Conservation (phyloP, 2,797 vertebrate species). For the Rhabdophis nuchalis region DNA sequence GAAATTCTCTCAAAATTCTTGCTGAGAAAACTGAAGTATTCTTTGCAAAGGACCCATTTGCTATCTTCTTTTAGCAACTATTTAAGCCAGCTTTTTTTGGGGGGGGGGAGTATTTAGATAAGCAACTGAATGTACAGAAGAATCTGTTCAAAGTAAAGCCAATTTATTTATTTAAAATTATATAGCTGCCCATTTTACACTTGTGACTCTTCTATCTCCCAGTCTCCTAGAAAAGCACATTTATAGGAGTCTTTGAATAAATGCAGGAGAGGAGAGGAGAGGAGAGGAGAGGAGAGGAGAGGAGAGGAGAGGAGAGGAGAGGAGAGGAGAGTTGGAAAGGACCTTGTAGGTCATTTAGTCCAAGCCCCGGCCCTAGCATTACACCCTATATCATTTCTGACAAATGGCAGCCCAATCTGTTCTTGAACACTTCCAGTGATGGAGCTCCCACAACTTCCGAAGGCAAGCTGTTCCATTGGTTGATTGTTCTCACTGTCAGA, state of each 20-base stretch:
- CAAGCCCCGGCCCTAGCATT: too few relatives aligned
- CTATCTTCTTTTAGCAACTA: neutral
- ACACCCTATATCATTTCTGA: too few relatives aligned
- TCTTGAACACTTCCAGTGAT: too few relatives aligned
- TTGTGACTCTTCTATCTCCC: neutral
- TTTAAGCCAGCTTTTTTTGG: neutral
- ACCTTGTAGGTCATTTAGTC: too few relatives aligned
- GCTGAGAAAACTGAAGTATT: neutral
- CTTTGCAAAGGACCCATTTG: neutral
- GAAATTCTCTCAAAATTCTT: neutral
- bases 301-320: too few relatives aligned
- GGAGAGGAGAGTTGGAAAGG: too few relatives aligned
- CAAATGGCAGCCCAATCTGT: too few relatives aligned
- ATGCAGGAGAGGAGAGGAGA: neutral
- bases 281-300: too few relatives aligned
- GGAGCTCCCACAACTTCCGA: too few relatives aligned
- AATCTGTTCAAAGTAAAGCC: neutral
- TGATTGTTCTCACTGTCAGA: too few relatives aligned
- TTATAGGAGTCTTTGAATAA: conserved; percentile 11
- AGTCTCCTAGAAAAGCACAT: conserved; percentile 46
- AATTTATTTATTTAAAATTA: neutral
- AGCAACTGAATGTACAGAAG: neutral
- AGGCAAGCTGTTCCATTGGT: too few relatives aligned
- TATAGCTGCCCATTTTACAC: neutral
- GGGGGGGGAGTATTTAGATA: neutral